Percentiles rank a stretch among this genome's conserved stretches.
Conservation (phyloP, 1,140 invertebrate species). For the Aphelinus atriplicis region DNA sequence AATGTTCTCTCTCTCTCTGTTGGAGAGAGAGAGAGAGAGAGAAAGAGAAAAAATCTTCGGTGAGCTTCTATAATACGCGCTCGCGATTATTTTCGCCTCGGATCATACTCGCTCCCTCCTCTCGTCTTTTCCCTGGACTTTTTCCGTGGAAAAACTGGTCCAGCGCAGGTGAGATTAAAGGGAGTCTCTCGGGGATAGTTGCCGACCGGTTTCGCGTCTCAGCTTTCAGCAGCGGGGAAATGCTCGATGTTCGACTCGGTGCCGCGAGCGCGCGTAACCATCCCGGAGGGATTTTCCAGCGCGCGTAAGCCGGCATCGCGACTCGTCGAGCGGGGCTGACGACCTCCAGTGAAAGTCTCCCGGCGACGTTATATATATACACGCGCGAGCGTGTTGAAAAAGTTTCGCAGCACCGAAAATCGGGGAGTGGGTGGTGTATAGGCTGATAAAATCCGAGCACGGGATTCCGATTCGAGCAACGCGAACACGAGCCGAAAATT, state of each 20-base stretch:
- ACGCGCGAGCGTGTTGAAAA: too few relatives aligned
- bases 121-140: not conserved
- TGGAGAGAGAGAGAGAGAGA: too few relatives aligned
- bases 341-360: not conserved
- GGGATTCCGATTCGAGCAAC: too few relatives aligned
- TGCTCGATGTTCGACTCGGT: not conserved
- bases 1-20: too few relatives aligned
- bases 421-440: too few relatives aligned
- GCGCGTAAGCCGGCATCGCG: too few relatives aligned
- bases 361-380: too few relatives aligned
- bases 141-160: constrained; percentile 28
- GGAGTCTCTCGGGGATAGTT: constrained; percentile 1
- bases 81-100: constrained; percentile 10
- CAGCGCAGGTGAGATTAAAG: constrained; percentile 41
- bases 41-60: too few relatives aligned
- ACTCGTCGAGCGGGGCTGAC: constrained; percentile 4
- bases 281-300: not conserved
- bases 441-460: too few relatives aligned
- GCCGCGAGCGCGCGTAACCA: not conserved
- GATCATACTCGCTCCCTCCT: not conserved
- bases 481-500: too few relatives aligned
- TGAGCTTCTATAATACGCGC: too few relatives aligned
- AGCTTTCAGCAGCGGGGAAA: constrained; percentile 26
- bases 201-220: constrained; percentile 33
- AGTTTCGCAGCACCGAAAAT: too few relatives aligned